Base-by-base conservation (phyloP, 2,888 invertebrate genomes). In the Hybos culiciformis region DNA sequence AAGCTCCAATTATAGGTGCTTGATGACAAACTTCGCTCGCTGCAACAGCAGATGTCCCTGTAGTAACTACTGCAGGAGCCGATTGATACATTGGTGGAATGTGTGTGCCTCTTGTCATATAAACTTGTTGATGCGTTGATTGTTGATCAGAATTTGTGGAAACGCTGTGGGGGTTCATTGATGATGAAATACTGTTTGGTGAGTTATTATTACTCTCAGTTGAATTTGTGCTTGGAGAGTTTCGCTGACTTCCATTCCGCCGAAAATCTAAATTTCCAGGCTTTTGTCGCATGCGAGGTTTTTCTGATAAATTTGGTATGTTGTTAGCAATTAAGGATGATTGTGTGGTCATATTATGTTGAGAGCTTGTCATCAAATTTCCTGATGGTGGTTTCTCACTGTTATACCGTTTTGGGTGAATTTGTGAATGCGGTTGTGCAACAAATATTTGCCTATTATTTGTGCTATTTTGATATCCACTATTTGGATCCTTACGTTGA, bases 1-100 rank as follows among this genome's bases (percentile, higher is more conserved):
- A 47, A 63, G 70, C 55, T 65, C 75, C 56, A 66, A 75, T 50
- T 62, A 66, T 51, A 62, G 70, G 18, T 63, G 68, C 51, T 63
- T 67, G 51, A 50, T 65, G 14, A 62, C 68, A 41, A 51, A 61
- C 46, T 39, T 62, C 11, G 43, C 56, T 56, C 11, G 51, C 55
- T 14, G 53, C 54, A 12, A 54, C 56, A n/a, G 66, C 44, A 59
- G 70, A 39, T 61, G 61, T 46, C 32, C 48, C 52, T 37, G 50
- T 53, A 33, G 56, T 55, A 62, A 55, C 53, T 41, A 55, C 48
- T 29, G 56, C 57, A 18, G 58, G n/a, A 21, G 36, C 21, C 21
- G 36, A 50, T 41, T 50, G 53, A 51, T 56, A 51, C 50, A 55
- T 55, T 52, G 62, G 61, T 59, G 64, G 62, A 61, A 65, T 62